These are phyloP conservation scores for Ornithoptera alexandrae DNA, from an alignment of 2,888 invertebrate genomes.

Conservation along the genomic window DNA sequence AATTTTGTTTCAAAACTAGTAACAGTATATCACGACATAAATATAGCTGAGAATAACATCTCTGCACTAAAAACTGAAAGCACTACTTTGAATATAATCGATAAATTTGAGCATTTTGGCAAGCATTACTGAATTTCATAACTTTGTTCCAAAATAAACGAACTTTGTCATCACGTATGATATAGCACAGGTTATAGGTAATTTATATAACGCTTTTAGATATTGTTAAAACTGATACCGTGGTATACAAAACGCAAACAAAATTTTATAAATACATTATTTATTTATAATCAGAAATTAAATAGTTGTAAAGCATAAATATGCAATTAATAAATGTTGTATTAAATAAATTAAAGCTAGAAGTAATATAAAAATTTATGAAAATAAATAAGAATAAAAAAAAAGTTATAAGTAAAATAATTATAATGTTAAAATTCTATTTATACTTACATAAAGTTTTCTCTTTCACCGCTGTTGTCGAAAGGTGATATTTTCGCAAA, in stretches of 20 bases:
- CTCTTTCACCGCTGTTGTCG: conserved; percentile 60
- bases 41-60: background rate
- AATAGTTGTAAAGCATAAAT: background rate
- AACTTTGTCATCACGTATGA: too few species aligned
- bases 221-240: background rate
- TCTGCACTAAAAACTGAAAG: too few species aligned
- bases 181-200: too few species aligned
- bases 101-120: too few species aligned
- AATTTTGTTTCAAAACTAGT: conserved; percentile 16
- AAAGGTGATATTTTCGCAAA: conserved; percentile 36
- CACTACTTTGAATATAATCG: too few species aligned
- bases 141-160: too few species aligned
- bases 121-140: too few species aligned
- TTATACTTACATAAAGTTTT: conserved; percentile 50
- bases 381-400: background rate
- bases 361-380: background rate
- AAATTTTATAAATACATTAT: background rate
- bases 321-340: background rate
- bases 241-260: conserved; percentile 1
- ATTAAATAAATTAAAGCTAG: background rate
- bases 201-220: too few species aligned
- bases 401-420: background rate
- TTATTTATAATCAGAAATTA: background rate
- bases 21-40: conserved; percentile 3
- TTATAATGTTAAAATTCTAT: conserved; percentile 15